phyloP scores from a whole-genome alignment of 2,888 invertebrate genomes.

The Tipula confusa region DNA sequence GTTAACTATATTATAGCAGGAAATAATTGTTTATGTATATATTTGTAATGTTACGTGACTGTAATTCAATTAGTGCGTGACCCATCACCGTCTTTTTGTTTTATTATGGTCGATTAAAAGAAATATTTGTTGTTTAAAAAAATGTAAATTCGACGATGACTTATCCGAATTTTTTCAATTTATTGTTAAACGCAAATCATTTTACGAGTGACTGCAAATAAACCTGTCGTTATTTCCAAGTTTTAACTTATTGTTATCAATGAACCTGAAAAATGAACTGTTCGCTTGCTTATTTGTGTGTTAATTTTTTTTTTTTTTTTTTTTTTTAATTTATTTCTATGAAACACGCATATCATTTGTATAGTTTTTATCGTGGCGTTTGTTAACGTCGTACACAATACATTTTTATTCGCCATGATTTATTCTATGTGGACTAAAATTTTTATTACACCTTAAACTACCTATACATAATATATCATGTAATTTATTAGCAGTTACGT shows the following conservation, averaged over 20 bases:
- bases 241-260: not conserved
- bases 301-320: not conserved
- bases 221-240: not conserved
- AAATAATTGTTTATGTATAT: not conserved
- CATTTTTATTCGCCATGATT: no score
- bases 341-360: not conserved
- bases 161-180: not conserved
- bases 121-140: not conserved
- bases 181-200: not conserved
- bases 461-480: no score
- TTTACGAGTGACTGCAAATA: conserved; percentile 15
- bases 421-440: no score
- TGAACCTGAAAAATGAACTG: conserved; percentile 20
- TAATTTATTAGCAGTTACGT: no score
- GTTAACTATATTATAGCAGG: not conserved
- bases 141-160: not conserved
- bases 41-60: not conserved
- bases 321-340: not conserved
- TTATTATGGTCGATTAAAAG: not conserved
- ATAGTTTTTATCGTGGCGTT: not conserved
- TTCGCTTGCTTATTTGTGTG: not conserved
- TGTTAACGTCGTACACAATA: no score
- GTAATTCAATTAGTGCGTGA: conserved; percentile 25
- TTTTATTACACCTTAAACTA: no score
- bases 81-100: not conserved